Conservation (phyloP, 2,113 vertebrate genomes). For the Heterotis niloticus region DNA sequence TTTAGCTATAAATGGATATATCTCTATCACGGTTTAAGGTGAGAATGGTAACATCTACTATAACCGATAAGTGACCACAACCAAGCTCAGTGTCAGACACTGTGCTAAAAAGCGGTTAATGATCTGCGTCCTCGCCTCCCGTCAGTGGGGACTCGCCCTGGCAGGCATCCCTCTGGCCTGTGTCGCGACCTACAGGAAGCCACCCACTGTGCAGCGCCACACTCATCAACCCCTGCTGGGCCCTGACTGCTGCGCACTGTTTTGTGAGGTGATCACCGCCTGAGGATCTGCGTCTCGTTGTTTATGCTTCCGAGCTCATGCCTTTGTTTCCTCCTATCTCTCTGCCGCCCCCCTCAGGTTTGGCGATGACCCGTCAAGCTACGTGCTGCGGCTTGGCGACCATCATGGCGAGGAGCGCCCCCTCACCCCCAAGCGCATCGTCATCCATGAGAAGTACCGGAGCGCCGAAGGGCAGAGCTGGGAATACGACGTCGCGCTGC, state of each 20-base stretch:
- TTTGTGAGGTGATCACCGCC: constrained; percentile 75
- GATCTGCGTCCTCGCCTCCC: neutral
- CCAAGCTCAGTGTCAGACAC: neutral
- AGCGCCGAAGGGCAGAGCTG: constrained; percentile 63
- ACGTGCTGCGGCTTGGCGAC: constrained; percentile 72
- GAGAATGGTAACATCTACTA: no score
- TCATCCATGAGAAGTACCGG: constrained; percentile 80
- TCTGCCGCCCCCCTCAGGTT: constrained; percentile 58
- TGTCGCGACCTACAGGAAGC: constrained; percentile 60
- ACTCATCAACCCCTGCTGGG: constrained; percentile 83
- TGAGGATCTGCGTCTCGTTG: neutral
- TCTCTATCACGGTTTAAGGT: no score
- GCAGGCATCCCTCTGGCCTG: constrained; percentile 80
- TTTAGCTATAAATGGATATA: no score
- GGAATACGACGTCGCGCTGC: constrained; percentile 79
- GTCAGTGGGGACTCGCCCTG: constrained; percentile 80
- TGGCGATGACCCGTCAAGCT: constrained; percentile 67
- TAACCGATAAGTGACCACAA: no score
- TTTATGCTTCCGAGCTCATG: neutral
- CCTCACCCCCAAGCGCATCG: constrained; percentile 64
- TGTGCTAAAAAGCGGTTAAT: neutral
- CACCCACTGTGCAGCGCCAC: constrained; percentile 80
- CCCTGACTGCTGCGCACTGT: constrained; percentile 81
- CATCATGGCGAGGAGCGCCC: constrained; percentile 63
- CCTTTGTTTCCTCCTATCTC: constrained; percentile 12